Percentiles rank a stretch among this genome's conserved stretches.
These are phyloP conservation scores for Tenrec ecaudatus DNA, from an alignment of 2,113 vertebrate species.

Conservation along the genomic window DNA sequence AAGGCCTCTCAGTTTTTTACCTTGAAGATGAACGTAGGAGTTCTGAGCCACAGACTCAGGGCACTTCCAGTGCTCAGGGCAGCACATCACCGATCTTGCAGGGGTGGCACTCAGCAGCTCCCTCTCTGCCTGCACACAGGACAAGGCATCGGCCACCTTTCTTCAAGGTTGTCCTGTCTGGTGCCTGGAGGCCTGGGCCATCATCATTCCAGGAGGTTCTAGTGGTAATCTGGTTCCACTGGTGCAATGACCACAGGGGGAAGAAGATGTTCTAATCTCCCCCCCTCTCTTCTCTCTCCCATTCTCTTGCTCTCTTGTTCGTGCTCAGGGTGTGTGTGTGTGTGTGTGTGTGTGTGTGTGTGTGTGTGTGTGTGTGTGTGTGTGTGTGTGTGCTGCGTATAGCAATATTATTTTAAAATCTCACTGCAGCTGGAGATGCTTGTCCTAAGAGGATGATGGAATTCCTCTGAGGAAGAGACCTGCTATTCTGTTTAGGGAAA, in stretches of 20 bases:
- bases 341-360: not conserved
- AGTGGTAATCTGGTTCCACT: not conserved
- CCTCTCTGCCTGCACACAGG: not conserved
- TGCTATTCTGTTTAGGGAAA: conserved; percentile 70
- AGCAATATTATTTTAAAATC: conserved; percentile 53
- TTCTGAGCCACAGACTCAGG: not conserved
- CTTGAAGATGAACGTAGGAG: not conserved
- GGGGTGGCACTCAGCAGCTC: too few relatives aligned
- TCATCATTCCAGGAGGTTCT: not conserved
- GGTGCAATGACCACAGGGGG: not conserved
- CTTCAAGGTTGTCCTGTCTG: not conserved
- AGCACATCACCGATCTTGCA: not conserved
- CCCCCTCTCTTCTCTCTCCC: not conserved
- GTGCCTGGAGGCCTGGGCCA: not conserved
- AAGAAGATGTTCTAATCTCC: not conserved
- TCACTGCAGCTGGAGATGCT: not conserved
- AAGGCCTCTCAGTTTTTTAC: not conserved
- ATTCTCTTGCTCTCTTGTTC: not conserved
- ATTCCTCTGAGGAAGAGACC: conserved; percentile 67
- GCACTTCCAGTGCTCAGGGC: not conserved
- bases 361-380: not conserved
- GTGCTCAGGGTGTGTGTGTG: too few relatives aligned
- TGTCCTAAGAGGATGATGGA: conserved; percentile 41
- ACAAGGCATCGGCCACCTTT: not conserved
- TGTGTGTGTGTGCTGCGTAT: not conserved